Conservation (phyloP, 2,888 invertebrate species). For the Saturnia pavonia region DNA sequence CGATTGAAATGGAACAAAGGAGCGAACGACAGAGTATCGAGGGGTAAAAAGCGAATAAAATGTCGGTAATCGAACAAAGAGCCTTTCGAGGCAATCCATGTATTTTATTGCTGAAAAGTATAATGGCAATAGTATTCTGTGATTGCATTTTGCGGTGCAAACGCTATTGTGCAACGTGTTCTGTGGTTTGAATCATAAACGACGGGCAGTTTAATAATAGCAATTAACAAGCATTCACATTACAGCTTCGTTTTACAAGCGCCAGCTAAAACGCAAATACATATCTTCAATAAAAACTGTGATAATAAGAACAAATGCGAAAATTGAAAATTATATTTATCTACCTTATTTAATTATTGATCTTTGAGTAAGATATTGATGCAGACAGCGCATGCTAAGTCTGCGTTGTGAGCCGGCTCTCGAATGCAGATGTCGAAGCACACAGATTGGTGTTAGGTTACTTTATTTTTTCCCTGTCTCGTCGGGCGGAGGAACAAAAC, state of each 20-base stretch:
- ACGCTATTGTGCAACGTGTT: conserved; percentile 18
- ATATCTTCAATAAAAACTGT: no score
- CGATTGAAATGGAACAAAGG: conserved; percentile 17
- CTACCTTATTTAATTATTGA: no score
- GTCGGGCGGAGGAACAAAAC: no score
- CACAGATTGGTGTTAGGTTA: no score
- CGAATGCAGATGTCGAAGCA: no score
- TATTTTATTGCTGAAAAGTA: conserved; percentile 49
- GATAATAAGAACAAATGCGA: no score
- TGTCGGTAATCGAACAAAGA: conserved; percentile 37
- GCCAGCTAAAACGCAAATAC: no score
- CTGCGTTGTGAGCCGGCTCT: no score
- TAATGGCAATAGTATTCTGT: conserved; percentile 57
- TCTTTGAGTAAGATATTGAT: no score
- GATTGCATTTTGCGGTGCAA: conserved; percentile 58
- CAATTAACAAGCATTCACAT: not conserved
- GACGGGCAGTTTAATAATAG: not conserved
- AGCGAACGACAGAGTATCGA: conserved; percentile 16
- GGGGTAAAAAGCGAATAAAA: conserved; percentile 19
- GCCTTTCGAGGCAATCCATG: conserved; percentile 42
- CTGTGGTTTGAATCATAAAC: not conserved
- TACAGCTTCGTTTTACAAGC: not conserved
- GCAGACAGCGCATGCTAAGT: no score
- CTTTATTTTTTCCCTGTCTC: no score
- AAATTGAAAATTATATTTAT: no score